These are phyloP conservation scores for Armadillidium nasatum DNA, from an alignment of 1,140 invertebrate species.

Conservation along the genomic window DNA sequence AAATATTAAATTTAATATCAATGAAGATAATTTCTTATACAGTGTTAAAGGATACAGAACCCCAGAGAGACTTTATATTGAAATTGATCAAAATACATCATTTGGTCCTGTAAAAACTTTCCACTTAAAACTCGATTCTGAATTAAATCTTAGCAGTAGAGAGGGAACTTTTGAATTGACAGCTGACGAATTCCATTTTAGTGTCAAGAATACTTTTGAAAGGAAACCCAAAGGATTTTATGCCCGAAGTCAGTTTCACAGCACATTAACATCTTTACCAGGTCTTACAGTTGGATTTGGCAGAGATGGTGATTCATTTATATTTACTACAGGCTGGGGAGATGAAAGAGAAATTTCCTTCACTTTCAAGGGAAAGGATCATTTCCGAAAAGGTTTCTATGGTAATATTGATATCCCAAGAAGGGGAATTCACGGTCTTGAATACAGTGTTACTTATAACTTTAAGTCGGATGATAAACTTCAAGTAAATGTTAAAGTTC, in stretches of 20 bases:
- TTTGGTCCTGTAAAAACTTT: slow-evolving; percentile 13
- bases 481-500: slow-evolving; percentile 23
- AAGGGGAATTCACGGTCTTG: slow-evolving; percentile 32
- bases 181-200: slow-evolving; percentile 32
- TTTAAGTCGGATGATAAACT: slow-evolving; percentile 32
- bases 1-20: slow-evolving; percentile 31
- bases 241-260: slow-evolving; percentile 33
- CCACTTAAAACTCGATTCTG: slow-evolving; percentile 32
- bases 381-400: slow-evolving; percentile 35
- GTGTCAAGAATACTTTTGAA: slow-evolving; percentile 32
- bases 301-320: slow-evolving; percentile 25
- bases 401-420: slow-evolving; percentile 39
- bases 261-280: slow-evolving; percentile 33
- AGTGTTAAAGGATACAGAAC: slow-evolving; percentile 36
- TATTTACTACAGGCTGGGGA: slow-evolving; percentile 35
- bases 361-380: slow-evolving; percentile 36
- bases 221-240: slow-evolving; percentile 33
- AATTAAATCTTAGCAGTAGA: slow-evolving; percentile 26
- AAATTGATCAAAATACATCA: slow-evolving; percentile 24
- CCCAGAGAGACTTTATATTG: slow-evolving; percentile 29
- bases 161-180: slow-evolving; percentile 32
- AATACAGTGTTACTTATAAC: slow-evolving; percentile 35
- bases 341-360: slow-evolving; percentile 37
- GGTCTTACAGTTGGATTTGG: slow-evolving; percentile 39
- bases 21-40: slow-evolving; percentile 23